phyloP scores from a whole-genome alignment of 2,113 vertebrate species.

The Hystrix brachyura region DNA sequence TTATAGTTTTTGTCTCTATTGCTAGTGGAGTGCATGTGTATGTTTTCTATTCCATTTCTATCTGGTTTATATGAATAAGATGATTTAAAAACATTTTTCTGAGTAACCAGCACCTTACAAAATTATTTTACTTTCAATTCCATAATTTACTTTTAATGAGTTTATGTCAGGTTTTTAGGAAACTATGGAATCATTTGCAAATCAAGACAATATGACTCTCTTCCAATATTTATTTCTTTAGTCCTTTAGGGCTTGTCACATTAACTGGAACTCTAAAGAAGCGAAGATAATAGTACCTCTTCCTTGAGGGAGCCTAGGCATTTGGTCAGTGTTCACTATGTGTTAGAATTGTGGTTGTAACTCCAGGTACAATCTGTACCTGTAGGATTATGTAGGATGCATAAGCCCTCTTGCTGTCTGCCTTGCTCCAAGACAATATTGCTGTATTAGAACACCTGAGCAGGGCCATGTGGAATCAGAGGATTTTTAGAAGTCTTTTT shows the following conservation, averaged over 20 bases:
- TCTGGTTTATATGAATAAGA: slow-evolving; percentile 35
- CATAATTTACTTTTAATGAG: slow-evolving; percentile 7
- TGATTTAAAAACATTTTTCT: slow-evolving; percentile 10
- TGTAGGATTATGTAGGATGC: neutral
- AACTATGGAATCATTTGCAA: neutral
- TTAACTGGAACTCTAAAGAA: neutral
- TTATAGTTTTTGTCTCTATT: slow-evolving; percentile 16
- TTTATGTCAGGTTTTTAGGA: neutral
- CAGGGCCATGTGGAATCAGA: neutral
- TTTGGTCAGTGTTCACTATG: neutral
- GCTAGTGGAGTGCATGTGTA: neutral
- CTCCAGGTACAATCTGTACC: too few relatives aligned
- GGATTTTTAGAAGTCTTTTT: neutral
- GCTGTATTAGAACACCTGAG: neutral
- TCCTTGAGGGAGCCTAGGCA: neutral
- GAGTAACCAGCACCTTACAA: neutral
- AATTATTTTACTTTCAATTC: slow-evolving; percentile 36
- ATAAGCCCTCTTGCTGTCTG: neutral
- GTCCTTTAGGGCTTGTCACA: neutral
- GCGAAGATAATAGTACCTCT: slow-evolving; percentile 21
- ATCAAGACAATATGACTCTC: neutral
- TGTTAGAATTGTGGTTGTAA: neutral
- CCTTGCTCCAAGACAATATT: neutral
- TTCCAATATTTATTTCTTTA: neutral
- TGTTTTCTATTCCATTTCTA: slow-evolving; percentile 13